Evolutionary conservation across 53 echinoderm and acorn worm genomes (phyloP).

Genomic region (Paracentrotus lividus): DNA sequence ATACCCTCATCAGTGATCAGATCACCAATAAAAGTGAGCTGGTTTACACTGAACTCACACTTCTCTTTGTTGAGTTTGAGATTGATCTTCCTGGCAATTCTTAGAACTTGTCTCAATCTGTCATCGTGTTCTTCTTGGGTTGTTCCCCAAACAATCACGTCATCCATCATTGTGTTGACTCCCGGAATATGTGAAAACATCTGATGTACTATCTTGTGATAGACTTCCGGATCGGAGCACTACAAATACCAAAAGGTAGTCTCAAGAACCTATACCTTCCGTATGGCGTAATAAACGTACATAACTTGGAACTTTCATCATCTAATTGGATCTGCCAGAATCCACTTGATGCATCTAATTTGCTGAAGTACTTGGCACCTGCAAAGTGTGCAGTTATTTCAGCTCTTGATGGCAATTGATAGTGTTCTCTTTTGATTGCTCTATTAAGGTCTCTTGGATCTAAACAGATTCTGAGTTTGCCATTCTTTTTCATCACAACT

Average conservation of each 20-base stretch:
- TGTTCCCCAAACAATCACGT: constrained; percentile 50
- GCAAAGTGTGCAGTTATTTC: neutral
- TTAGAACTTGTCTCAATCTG: constrained; percentile 44
- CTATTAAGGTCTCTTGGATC: neutral
- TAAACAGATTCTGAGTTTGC: neutral
- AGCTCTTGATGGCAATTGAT: neutral
- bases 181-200: constrained; percentile 13
- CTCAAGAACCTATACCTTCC: constrained; percentile 54
- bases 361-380: neutral
- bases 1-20: constrained; percentile 62
- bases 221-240: constrained; percentile 65
- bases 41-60: neutral
- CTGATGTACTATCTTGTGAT: constrained; percentile 51
- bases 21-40: constrained; percentile 74
- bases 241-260: constrained; percentile 62
- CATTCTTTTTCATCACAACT: constrained; percentile 32
- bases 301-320: constrained; percentile 52
- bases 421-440: neutral
- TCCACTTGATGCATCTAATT: constrained; percentile 68
- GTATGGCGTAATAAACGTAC: constrained; percentile 73
- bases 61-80: constrained; percentile 64
- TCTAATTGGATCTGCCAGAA: constrained; percentile 67
- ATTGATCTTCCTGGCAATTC: constrained; percentile 50
- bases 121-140: constrained; percentile 47
- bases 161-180: constrained; percentile 49